Evolutionary conservation across 2,888 invertebrate species (phyloP).

Genomic region (Lycaena phlaeas): DNA sequence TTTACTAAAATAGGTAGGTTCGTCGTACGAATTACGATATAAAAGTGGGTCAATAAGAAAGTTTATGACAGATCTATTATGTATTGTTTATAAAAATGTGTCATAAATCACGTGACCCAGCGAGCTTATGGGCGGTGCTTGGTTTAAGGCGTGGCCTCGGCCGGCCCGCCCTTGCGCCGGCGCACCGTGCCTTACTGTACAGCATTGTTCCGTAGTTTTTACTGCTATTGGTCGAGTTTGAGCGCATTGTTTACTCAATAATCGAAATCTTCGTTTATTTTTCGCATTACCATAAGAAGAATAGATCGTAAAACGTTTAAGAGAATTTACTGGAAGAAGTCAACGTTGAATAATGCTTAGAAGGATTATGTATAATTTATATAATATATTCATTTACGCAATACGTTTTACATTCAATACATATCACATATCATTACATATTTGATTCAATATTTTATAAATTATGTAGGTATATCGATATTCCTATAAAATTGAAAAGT

Average conservation of each 20-base stretch:
- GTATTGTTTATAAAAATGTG: conserved; percentile 24
- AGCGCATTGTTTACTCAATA: conserved; percentile 20
- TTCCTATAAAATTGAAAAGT: no score
- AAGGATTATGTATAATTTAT: background rate
- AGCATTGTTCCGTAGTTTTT: conserved; percentile 38
- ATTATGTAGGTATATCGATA: no score
- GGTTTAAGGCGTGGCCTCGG: conserved; percentile 39
- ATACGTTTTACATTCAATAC: background rate
- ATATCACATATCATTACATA: no score
- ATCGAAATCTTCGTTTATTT: conserved; percentile 11
- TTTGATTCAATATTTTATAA: no score
- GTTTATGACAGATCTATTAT: no score
- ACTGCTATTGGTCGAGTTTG: conserved; percentile 24
- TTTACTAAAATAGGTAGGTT: no score
- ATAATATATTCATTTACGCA: background rate
- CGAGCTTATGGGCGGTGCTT: conserved; percentile 35
- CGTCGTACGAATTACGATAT: no score
- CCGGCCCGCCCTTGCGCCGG: conserved; percentile 39
- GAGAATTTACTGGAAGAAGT: background rate
- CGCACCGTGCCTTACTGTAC: conserved; percentile 53
- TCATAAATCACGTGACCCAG: conserved; percentile 27
- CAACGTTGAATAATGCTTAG: background rate
- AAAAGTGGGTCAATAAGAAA: conserved; percentile 20
- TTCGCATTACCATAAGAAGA: background rate
- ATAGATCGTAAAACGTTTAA: background rate